Conservation (phyloP, 2,797 vertebrate genomes). For the Mastacembelus armatus region DNA sequence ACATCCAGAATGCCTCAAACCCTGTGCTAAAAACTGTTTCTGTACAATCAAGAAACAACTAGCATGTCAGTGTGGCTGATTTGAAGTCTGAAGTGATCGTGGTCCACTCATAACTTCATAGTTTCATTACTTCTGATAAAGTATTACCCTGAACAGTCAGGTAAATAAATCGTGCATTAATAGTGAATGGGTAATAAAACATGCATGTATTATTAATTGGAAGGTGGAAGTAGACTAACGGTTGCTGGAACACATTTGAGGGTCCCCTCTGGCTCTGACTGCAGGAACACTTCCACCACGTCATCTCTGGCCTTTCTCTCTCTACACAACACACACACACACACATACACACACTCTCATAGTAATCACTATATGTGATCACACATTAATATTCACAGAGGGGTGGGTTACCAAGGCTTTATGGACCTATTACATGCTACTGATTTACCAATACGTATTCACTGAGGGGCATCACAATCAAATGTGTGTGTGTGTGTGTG, state of each 20-base stretch:
- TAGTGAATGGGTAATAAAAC: constrained; percentile 43
- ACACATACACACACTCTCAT: constrained; percentile 42
- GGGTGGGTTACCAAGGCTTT: constrained; percentile 22
- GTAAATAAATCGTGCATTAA: not conserved
- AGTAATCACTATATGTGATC: constrained; percentile 30
- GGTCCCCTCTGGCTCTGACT: constrained; percentile 42
- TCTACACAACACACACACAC: constrained; percentile 50
- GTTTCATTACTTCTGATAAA: not conserved
- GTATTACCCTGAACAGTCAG: not conserved
- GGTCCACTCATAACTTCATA: too few relatives aligned
- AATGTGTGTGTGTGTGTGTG: too few relatives aligned
- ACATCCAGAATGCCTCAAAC: not conserved
- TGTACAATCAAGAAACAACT: not conserved
- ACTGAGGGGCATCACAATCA: too few relatives aligned
- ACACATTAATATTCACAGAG: constrained; percentile 34
- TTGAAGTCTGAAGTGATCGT: not conserved
- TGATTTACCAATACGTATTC: too few relatives aligned
- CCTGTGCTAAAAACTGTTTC: not conserved
- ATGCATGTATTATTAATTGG: constrained; percentile 51
- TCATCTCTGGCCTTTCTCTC: constrained; percentile 76
- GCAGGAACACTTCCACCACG: constrained; percentile 74
- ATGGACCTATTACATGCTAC: constrained; percentile 19
- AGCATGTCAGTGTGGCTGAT: not conserved
- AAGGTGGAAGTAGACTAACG: constrained; percentile 44
- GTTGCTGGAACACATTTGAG: constrained; percentile 43